phyloP scores from a whole-genome alignment of 92 coral and sea anemone genomes.

The Phymanthus crucifer region DNA sequence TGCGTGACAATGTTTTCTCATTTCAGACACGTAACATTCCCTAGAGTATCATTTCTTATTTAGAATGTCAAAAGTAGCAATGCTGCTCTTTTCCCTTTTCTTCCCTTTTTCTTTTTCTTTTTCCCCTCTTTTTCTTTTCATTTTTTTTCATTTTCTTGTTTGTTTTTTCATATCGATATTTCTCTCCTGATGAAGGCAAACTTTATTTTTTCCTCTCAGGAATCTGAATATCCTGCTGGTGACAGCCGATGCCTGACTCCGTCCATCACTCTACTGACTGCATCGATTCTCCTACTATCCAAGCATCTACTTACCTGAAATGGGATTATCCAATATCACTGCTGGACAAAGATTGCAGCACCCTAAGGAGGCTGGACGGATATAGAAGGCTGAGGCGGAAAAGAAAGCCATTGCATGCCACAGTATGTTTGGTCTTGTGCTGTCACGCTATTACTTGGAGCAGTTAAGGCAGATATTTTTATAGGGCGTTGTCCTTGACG shows the following conservation, averaged over 20 bases:
- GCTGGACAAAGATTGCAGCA: background rate
- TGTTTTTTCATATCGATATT: background rate
- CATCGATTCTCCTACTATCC: background rate
- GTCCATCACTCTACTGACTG: background rate
- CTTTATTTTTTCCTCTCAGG: background rate
- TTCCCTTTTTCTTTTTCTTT: too few species aligned
- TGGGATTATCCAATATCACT: background rate
- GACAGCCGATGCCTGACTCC: background rate
- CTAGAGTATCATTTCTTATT: too few species aligned
- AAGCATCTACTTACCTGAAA: background rate
- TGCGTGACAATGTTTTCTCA: too few species aligned
- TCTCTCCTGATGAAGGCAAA: background rate
- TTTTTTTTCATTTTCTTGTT: too few species aligned
- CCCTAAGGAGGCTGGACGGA: background rate
- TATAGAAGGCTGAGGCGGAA: background rate
- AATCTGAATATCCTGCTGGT: slow-evolving; percentile 32
- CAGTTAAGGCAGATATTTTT: background rate
- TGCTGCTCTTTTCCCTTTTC: too few species aligned
- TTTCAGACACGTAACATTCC: too few species aligned
- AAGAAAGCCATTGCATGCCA: background rate
- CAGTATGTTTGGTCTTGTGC: background rate
- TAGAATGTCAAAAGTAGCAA: too few species aligned
- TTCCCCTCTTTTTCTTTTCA: too few species aligned
- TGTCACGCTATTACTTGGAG: background rate
- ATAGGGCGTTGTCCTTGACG: background rate